These are phyloP conservation scores for Orthosia gracilis DNA, from an alignment of 2,888 invertebrate species.

Conservation along the genomic window DNA sequence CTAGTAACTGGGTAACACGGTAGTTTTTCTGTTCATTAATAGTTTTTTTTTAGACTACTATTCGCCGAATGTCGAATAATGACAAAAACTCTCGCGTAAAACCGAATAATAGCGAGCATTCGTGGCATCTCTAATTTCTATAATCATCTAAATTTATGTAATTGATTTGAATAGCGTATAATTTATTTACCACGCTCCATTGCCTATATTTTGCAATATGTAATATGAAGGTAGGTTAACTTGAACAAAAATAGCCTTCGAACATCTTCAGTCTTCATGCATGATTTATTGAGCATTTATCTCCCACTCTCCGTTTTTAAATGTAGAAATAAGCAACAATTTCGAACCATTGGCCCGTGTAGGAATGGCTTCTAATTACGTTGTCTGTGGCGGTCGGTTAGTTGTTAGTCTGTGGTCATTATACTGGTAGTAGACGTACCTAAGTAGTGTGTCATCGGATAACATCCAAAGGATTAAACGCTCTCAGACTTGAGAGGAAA, in stretches of 20 bases:
- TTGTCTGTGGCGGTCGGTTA: conserved; percentile 61
- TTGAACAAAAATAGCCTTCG: conserved; percentile 20
- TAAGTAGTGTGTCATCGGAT: conserved; percentile 63
- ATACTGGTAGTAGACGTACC: conserved; percentile 43
- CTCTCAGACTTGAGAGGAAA: conserved; percentile 61
- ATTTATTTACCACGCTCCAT: conserved; percentile 45
- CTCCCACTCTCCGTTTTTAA: conserved; percentile 32
- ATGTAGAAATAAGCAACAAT: conserved; percentile 61
- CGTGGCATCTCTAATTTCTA: too few relatives aligned
- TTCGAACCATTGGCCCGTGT: conserved; percentile 66
- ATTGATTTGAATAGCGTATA: conserved; percentile 24
- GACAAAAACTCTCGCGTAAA: too few relatives aligned
- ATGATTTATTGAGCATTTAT: conserved; percentile 29
- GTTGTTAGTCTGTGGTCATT: conserved; percentile 59
- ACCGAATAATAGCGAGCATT: too few relatives aligned
- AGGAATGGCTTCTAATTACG: conserved; percentile 74
- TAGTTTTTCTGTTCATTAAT: too few relatives aligned
- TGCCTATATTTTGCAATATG: conserved; percentile 26
- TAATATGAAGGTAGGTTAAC: conserved; percentile 27
- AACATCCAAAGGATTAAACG: conserved; percentile 72
- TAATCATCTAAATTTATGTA: neutral
- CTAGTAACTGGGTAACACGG: too few relatives aligned
- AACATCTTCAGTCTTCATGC: conserved; percentile 25
- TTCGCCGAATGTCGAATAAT: too few relatives aligned
- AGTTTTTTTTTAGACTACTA: too few relatives aligned